Base-by-base conservation (phyloP, 2,888 invertebrate genomes). In the Mythimna albipuncta region DNA sequence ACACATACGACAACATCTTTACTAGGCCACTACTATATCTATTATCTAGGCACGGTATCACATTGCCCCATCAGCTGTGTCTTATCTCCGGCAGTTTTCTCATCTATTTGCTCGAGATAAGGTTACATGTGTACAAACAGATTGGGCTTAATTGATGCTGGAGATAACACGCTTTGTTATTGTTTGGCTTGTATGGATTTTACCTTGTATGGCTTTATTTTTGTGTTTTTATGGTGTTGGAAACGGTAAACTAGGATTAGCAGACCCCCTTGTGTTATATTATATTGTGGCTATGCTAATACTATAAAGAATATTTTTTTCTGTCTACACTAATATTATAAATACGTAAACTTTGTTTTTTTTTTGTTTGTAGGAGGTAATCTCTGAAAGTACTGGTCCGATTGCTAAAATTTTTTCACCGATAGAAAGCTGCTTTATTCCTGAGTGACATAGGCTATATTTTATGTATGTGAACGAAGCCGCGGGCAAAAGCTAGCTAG, bases 1-100 rank as follows among this genome's bases (percentile, higher is more conserved):
- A 35, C 9, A 7, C 44, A 7, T 10, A 21, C 44, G 7, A 38
- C 44, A 63, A 57, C 64, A 44, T 26, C 35, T 64, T 64, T 44
- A 82, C 67, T 82, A 68, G 69, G 66, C 55, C 75, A 69, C 62
- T 44, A 61, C 54, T 16, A 44, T 66, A 68, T 64, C 75, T 52
- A 64, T 57, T 57, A 61, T 83, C 47, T 66, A 64, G 59, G 6
- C 41, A 61, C 50, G 21, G 35, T 79, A 83, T 69, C 75, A 59
- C 19, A 65, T 72, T 76, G 52, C 71, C 41, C 59, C 76, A 81
- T 75, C 81, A 83, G 81, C 81, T 80, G 83, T 70, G 67, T 21
- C 7, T 84, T 82, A 82, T 80, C 82, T 57, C 11, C 68, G 79
- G 47, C 75, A 84, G 63, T 80, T 84, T 69, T 67, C 76, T 74